Evolutionary conservation across 53 echinoderm and acorn worm genomes (phyloP), one percentile per base, ranked within the genome.

Genomic region (Henricia sp.): DNA sequence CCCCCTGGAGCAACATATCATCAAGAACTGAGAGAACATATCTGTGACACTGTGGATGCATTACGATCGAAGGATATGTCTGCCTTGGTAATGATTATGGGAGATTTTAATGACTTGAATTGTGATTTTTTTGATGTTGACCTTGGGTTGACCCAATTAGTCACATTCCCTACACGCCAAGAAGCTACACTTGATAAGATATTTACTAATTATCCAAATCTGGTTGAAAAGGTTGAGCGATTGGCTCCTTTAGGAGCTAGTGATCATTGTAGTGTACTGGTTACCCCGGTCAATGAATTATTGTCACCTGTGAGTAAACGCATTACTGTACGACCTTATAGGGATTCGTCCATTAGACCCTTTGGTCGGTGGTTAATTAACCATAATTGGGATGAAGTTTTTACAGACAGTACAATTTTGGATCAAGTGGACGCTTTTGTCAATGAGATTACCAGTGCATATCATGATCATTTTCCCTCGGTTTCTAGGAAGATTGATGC

Each of bases 361-460:
- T 73, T 73, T 73, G 73, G 73, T 50, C 73, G 51, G 52, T 50
- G 73, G 73, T 50, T 73, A 14, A 73, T 52, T 0, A 24, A 14
- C 1, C 73, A 73, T 50, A 27, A 21, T 14, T 73, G 73, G 73
- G 73, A 50, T 20, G 36, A 36, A 8, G 50, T 73, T 6, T 73
- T 0, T 48, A 57, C 58, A 57, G n/a, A n/a, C n/a, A n/a, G n/a
- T n/a, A n/a, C n/a, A n/a, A n/a, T n/a, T n/a, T n/a, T n/a, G n/a
- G n/a, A n/a, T n/a, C n/a, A n/a, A n/a, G n/a, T n/a, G n/a, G n/a
- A n/a, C n/a, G n/a, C n/a, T n/a, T n/a, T n/a, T n/a, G n/a, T n/a
- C n/a, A n/a, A n/a, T n/a, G n/a, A n/a, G n/a, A n/a, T n/a, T n/a
- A n/a, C n/a, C n/a, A n/a, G n/a, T n/a, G n/a, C n/a, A n/a, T n/a